These are phyloP conservation scores for Trachops cirrhosus DNA, from an alignment of 2,797 vertebrate species.

Conservation along the genomic window DNA sequence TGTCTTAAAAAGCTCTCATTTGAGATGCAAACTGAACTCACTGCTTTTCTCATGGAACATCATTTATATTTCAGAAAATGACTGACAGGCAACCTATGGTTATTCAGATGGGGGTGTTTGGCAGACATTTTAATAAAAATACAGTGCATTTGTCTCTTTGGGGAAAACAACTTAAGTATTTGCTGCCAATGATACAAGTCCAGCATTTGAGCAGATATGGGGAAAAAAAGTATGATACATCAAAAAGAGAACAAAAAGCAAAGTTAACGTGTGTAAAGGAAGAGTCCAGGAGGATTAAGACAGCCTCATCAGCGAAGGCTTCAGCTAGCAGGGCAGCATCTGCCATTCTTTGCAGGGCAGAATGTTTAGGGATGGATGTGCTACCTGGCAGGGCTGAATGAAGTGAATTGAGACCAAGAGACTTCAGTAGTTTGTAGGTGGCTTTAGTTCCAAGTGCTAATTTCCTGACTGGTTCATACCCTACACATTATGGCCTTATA, in stretches of 20 bases:
- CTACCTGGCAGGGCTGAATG: not conserved
- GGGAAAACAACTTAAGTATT: not conserved
- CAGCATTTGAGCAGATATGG: not conserved
- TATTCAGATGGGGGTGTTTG: not conserved
- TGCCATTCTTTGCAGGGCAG: too few relatives aligned
- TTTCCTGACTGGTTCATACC: not conserved
- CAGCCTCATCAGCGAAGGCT: too few relatives aligned
- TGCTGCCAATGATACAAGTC: not conserved
- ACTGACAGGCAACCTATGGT: not conserved
- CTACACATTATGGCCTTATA: not conserved
- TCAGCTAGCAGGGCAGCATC: not conserved
- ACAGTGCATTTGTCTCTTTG: not conserved
- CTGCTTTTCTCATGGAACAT: not conserved
- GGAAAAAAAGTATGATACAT: not conserved
- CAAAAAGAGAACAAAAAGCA: constrained; percentile 52
- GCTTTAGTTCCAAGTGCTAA: not conserved
- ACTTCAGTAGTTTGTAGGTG: not conserved
- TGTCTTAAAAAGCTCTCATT: not conserved
- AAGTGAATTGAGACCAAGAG: not conserved
- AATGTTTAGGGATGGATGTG: not conserved
- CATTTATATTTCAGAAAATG: not conserved
- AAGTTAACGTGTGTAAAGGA: not conserved
- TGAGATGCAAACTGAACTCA: not conserved
- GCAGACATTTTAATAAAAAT: not conserved
- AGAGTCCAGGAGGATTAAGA: not conserved